Evolutionary conservation across 1,140 invertebrate species (phyloP).

Genomic region (Heterodera schachtii): DNA sequence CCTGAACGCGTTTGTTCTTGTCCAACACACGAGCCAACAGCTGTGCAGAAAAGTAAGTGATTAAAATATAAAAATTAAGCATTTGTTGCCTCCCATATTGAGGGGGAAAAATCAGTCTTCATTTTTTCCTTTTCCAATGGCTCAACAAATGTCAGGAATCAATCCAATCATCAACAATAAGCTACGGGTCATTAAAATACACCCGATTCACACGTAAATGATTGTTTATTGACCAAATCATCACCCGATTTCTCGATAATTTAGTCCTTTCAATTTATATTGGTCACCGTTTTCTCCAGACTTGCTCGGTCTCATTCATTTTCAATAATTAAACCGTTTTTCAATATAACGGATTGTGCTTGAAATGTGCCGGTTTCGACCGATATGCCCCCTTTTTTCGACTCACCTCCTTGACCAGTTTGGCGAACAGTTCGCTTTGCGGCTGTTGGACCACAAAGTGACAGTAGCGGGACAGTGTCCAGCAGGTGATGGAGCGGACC

Average conservation of each 20-base stretch:
- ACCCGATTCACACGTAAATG: not conserved
- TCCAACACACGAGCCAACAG: constrained; percentile 89
- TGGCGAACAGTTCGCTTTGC: constrained; percentile 88
- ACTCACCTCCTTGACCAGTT: constrained; percentile 83
- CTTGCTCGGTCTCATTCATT: no score
- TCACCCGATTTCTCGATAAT: not conserved
- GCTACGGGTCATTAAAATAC: no score
- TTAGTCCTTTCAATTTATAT: not conserved
- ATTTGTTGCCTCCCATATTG: no score
- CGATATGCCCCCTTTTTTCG: not conserved
- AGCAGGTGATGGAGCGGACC: constrained; percentile 96
- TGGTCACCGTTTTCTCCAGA: no score
- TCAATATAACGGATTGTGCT: no score
- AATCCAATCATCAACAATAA: no score
- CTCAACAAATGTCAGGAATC: no score
- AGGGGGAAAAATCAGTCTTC: no score
- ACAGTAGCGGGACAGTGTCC: constrained; percentile 94
- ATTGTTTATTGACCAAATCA: not conserved
- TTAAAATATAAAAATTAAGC: not conserved
- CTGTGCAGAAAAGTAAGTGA: constrained; percentile 65
- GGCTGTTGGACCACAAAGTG: constrained; percentile 94
- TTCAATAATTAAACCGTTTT: no score
- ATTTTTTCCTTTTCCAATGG: no score
- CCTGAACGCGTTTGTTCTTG: constrained; percentile 86
- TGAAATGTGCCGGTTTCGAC: not conserved